Evolutionary conservation across 53 echinoderm and acorn worm genomes (phyloP).

Genomic region (Zoroaster sp.): DNA sequence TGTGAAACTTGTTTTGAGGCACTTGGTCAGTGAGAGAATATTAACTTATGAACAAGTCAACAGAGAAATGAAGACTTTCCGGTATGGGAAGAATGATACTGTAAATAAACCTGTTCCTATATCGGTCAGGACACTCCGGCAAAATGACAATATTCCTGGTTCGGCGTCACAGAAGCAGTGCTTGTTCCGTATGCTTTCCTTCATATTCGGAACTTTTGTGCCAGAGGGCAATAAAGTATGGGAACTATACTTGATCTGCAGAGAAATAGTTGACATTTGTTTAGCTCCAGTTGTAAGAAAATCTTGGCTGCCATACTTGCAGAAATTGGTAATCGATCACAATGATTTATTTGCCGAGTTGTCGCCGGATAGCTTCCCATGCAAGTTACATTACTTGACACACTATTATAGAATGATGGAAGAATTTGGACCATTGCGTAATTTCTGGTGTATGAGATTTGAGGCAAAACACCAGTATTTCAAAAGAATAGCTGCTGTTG

Average conservation of each 20-base stretch:
- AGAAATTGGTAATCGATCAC: constrained; percentile 32
- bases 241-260: constrained; percentile 50
- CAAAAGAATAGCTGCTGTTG: constrained; percentile 39
- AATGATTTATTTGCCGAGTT: constrained; percentile 29
- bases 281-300: constrained; percentile 45
- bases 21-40: neutral
- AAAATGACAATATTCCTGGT: constrained; percentile 18
- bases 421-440: constrained; percentile 45
- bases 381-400: constrained; percentile 61
- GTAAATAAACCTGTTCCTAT: constrained; percentile 38
- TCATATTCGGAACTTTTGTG: constrained; percentile 42
- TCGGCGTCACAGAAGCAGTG: constrained; percentile 57
- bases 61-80: constrained; percentile 15
- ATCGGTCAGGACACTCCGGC: neutral
- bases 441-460: constrained; percentile 65
- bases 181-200: constrained; percentile 41
- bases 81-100: constrained; percentile 58
- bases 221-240: constrained; percentile 37
- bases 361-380: constrained; percentile 48
- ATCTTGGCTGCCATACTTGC: constrained; percentile 55
- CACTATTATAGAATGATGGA: constrained; percentile 18
- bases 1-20: constrained; percentile 34
- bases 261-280: constrained; percentile 43
- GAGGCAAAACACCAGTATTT: constrained; percentile 64
- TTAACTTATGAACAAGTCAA: constrained; percentile 20